Evolutionary conservation across 2,888 invertebrate species (phyloP).

Genomic region (Agrotis puta): DNA sequence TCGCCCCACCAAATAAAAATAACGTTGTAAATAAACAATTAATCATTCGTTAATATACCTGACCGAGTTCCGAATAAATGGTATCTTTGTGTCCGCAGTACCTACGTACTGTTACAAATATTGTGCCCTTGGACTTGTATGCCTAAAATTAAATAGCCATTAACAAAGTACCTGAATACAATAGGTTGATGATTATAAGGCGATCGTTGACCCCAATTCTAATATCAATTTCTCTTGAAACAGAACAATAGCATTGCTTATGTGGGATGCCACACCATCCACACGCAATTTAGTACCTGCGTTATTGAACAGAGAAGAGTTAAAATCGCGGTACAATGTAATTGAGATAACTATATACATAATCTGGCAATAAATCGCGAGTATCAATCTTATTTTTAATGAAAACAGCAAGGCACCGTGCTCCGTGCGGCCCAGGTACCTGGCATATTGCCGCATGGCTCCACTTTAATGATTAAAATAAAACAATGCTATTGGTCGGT

Average conservation of each 20-base stretch:
- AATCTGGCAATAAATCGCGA: constrained; percentile 19
- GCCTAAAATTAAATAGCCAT: constrained; percentile 37
- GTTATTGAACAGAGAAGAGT: not conserved
- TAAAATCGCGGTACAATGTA: not conserved
- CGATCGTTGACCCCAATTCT: constrained; percentile 35
- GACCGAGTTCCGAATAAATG: constrained; percentile 40
- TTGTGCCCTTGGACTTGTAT: constrained; percentile 50
- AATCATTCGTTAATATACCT: constrained; percentile 28
- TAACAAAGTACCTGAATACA: constrained; percentile 33
- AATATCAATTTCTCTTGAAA: constrained; percentile 19
- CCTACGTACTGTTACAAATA: constrained; percentile 15
- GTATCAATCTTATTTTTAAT: constrained; percentile 43
- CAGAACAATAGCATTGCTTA: constrained; percentile 10
- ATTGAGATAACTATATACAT: constrained; percentile 23
- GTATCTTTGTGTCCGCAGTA: constrained; percentile 19
- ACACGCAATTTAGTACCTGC: constrained; percentile 3
- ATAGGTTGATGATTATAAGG: constrained; percentile 23
- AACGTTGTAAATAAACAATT: constrained; percentile 40
- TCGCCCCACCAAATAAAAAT: constrained; percentile 21
- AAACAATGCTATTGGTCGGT: constrained; percentile 40
- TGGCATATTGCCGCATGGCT: constrained; percentile 42
- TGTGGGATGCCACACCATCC: constrained; percentile 20
- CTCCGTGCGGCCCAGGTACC: constrained; percentile 36
- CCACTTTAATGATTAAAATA: constrained; percentile 41
- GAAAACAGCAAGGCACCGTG: constrained; percentile 16